Conservation (phyloP, 2,888 invertebrate genomes). For the Polia nebulosa region DNA sequence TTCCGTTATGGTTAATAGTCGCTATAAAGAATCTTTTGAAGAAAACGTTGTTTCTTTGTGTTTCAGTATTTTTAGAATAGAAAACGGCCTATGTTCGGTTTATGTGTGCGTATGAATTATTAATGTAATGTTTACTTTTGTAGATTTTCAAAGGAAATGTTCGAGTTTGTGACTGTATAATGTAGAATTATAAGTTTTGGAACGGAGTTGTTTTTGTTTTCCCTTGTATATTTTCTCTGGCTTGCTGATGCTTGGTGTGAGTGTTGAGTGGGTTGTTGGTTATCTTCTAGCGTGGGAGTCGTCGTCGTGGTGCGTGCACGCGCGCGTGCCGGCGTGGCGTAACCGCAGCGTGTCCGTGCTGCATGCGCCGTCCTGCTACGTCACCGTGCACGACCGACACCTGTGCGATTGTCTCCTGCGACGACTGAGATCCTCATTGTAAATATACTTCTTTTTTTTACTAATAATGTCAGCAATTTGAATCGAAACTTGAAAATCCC, state of each 20-base stretch:
- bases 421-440: slow-evolving; percentile 37
- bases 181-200: slow-evolving; percentile 58
- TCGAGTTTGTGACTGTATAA: slow-evolving; percentile 53
- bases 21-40: slow-evolving; percentile 84
- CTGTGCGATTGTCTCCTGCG: slow-evolving; percentile 82
- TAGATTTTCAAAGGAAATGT: slow-evolving; percentile 54
- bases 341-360: slow-evolving; percentile 73
- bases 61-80: slow-evolving; percentile 72
- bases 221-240: slow-evolving; percentile 23
- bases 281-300: slow-evolving; percentile 76
- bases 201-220: slow-evolving; percentile 59
- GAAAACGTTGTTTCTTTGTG: slow-evolving; percentile 77
- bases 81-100: slow-evolving; percentile 62
- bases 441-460: slow-evolving; percentile 7
- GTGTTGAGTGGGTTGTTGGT: slow-evolving; percentile 68
- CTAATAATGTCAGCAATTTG: not conserved
- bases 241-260: slow-evolving; percentile 32
- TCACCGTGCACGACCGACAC: slow-evolving; percentile 75
- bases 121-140: slow-evolving; percentile 61
- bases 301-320: slow-evolving; percentile 71
- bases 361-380: slow-evolving; percentile 83
- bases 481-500: not conserved
- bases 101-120: slow-evolving; percentile 61
- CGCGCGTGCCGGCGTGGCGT: slow-evolving; percentile 78
- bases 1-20: slow-evolving; percentile 84